These are phyloP conservation scores for Neodon shergylaensis DNA, from an alignment of 2,113 vertebrate genomes.

Conservation along the genomic window DNA sequence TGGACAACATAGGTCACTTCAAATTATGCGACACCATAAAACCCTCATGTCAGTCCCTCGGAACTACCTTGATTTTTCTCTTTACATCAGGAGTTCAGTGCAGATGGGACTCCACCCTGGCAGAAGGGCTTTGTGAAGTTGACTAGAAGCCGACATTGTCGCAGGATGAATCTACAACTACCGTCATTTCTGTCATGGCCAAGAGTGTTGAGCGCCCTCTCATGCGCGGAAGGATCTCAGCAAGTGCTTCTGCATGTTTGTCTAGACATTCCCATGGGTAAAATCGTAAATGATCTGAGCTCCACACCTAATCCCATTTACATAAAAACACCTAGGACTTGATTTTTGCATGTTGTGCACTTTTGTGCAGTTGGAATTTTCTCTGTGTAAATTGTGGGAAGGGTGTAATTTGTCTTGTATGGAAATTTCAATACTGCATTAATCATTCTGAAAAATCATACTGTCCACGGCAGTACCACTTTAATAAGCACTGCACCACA, in stretches of 20 bases:
- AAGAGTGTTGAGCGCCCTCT: neutral
- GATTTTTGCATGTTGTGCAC: neutral
- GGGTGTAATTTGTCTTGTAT: neutral
- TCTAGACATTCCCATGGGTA: neutral
- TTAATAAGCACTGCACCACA: neutral
- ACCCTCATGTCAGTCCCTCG: neutral
- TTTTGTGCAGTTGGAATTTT: constrained; percentile 43
- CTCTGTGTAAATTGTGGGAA: constrained; percentile 15
- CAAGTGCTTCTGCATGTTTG: neutral
- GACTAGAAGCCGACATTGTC: neutral
- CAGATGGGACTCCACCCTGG: neutral
- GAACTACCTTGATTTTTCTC: neutral
- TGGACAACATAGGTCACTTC: neutral
- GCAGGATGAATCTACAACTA: neutral
- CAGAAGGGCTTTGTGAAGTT: neutral
- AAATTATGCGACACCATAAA: constrained; percentile 16
- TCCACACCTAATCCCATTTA: constrained; percentile 6
- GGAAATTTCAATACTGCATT: constrained; percentile 16
- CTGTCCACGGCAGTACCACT: neutral
- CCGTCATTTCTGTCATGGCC: neutral
- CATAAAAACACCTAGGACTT: neutral
- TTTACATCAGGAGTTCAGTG: neutral
- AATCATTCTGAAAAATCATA: neutral
- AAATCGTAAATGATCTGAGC: constrained; percentile 27
- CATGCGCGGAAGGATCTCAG: neutral